phyloP scores from a whole-genome alignment of 2,888 invertebrate genomes.

The Ligdia adustata region DNA sequence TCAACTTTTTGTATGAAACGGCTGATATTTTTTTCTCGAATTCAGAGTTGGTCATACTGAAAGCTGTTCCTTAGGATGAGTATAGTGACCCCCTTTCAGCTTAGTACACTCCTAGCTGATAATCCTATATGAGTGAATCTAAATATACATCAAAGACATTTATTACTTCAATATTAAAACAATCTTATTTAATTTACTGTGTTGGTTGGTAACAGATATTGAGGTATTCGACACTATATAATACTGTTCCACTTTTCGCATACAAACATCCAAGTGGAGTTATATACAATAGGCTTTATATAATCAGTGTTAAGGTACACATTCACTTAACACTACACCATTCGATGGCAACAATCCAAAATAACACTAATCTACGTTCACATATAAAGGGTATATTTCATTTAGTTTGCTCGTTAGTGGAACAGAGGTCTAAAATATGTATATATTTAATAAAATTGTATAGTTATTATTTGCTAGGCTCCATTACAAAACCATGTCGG shows the following conservation, averaged over 20 bases:
- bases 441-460: constrained; percentile 16
- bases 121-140: too few species aligned
- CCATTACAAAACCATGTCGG: too few species aligned
- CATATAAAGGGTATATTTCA: constrained; percentile 7
- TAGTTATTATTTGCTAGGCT: constrained; percentile 26
- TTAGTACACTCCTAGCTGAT: too few species aligned
- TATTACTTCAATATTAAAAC: too few species aligned
- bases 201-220: constrained; percentile 60
- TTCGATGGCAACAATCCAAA: constrained; percentile 22
- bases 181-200: not conserved
- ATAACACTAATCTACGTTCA: constrained; percentile 19
- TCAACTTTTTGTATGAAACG: too few species aligned
- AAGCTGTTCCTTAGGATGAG: too few species aligned
- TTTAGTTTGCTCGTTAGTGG: constrained; percentile 23
- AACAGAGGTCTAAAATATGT: constrained; percentile 28
- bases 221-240: constrained; percentile 56
- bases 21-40: too few species aligned
- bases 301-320: constrained; percentile 26
- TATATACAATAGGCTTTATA: constrained; percentile 27
- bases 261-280: constrained; percentile 37
- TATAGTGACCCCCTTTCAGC: too few species aligned
- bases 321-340: constrained; percentile 28
- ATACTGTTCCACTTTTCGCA: constrained; percentile 58
- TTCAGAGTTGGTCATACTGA: too few species aligned
- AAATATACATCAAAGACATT: too few species aligned